Percentiles rank a stretch among this genome's conserved stretches.
Conservation (phyloP, 2,113 vertebrate species). For the Peromyscus leucopus region DNA sequence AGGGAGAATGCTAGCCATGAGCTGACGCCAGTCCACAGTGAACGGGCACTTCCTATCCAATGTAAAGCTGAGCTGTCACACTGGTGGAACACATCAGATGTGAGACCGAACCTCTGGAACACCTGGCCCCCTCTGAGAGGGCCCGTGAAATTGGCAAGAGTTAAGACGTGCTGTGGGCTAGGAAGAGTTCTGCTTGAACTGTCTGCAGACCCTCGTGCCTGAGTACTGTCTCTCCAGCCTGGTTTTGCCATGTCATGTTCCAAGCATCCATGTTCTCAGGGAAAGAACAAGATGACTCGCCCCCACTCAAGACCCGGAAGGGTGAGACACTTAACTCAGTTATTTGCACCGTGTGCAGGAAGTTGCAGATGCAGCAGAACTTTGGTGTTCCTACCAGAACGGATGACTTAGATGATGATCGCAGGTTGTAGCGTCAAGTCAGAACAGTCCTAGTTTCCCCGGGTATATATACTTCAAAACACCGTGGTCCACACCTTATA, state of each 20-base stretch:
- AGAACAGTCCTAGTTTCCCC: neutral
- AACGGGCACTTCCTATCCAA: too few relatives aligned
- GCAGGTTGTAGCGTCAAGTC: neutral
- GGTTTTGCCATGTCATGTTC: neutral
- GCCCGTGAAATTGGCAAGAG: neutral
- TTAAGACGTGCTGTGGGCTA: neutral
- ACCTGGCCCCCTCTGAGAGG: rapidly evolving
- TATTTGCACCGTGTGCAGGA: neutral
- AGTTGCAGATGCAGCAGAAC: too few relatives aligned
- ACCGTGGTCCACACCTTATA: neutral
- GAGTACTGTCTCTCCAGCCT: neutral
- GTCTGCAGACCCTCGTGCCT: neutral
- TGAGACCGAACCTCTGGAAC: neutral
- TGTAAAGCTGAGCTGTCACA: too few relatives aligned
- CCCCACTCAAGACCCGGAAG: neutral
- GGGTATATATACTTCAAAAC: neutral
- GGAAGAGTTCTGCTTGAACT: too few relatives aligned
- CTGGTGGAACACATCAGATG: neutral
- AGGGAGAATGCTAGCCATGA: too few relatives aligned
- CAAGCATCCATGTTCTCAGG: neutral
- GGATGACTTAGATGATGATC: neutral
- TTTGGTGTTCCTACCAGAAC: neutral
- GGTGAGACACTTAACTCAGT: neutral
- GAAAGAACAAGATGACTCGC: too few relatives aligned
- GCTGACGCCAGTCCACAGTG: neutral